A percentile compares a stretch with the other conserved stretches of the same genome.
Conservation (phyloP, 2,888 invertebrate species). For the Spodoptera exigua region DNA sequence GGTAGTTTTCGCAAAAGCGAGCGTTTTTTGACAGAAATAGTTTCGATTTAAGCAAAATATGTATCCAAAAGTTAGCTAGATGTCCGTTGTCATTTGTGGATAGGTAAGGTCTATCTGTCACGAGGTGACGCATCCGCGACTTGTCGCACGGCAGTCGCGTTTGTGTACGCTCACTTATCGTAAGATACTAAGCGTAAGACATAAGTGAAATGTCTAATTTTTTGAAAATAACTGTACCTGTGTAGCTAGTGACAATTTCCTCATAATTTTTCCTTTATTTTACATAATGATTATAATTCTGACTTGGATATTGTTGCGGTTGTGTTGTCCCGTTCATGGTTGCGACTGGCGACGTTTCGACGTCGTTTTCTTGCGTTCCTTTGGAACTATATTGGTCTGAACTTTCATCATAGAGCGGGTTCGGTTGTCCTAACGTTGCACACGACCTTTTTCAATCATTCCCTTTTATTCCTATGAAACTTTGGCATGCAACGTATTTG, state of each 20-base stretch:
- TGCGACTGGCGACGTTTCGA: conserved; percentile 38
- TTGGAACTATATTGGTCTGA: neutral
- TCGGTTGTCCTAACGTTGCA: conserved; percentile 24
- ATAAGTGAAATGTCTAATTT: conserved; percentile 82
- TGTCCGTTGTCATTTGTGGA: conserved; percentile 80
- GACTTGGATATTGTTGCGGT: conserved; percentile 80
- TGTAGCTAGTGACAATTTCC: conserved; percentile 88
- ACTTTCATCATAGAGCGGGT: conserved; percentile 24
- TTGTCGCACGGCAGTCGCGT: conserved; percentile 51
- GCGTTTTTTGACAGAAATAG: conserved; percentile 54
- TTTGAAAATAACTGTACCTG: conserved; percentile 82
- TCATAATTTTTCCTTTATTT: conserved; percentile 64
- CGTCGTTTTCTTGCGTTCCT: conserved; percentile 13
- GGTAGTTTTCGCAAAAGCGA: conserved; percentile 59
- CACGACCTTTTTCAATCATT: conserved; percentile 50
- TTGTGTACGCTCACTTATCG: conserved; percentile 70
- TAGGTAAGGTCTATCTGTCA: conserved; percentile 70
- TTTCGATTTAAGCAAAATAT: conserved; percentile 83
- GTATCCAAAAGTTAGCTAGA: conserved; percentile 83
- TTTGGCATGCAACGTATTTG: conserved; percentile 44
- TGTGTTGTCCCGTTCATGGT: conserved; percentile 58
- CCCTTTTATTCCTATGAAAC: conserved; percentile 42
- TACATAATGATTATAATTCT: conserved; percentile 58
- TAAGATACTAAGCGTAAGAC: conserved; percentile 81
- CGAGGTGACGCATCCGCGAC: conserved; percentile 57